Conservation (phyloP, 2,888 invertebrate genomes). For the Polymixis lichenea region DNA sequence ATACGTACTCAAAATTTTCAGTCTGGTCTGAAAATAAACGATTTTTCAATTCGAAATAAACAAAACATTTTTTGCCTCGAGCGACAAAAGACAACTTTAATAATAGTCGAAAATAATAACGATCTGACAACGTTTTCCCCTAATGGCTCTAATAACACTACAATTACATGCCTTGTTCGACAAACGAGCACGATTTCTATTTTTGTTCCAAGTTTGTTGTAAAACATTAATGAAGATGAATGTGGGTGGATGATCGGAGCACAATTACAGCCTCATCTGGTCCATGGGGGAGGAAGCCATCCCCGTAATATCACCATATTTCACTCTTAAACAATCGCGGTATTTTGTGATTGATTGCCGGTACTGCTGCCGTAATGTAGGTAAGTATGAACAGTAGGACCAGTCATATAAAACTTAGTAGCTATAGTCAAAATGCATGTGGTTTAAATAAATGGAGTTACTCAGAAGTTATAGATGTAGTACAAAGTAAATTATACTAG, state of each 20-base stretch:
- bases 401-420: background rate
- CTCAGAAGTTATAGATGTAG: too few species aligned
- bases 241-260: conserved; percentile 65
- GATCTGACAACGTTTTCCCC: conserved; percentile 15
- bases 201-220: conserved; percentile 60
- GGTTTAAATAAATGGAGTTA: background rate
- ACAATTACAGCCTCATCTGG: conserved; percentile 68
- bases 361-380: conserved; percentile 39
- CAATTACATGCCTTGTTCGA: conserved; percentile 26
- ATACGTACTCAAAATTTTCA: background rate
- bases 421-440: background rate
- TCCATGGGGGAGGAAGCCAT: conserved; percentile 43
- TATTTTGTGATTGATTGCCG: conserved; percentile 77
- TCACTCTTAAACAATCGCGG: conserved; percentile 76
- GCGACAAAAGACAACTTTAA: background rate
- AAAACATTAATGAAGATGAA: conserved; percentile 68
- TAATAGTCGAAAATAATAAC: conserved; percentile 20
- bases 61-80: background rate
- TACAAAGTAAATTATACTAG: too few species aligned
- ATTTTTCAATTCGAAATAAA: background rate
- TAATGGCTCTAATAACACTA: conserved; percentile 48
- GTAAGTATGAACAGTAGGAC: conserved; percentile 26
- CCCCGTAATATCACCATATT: conserved; percentile 70
- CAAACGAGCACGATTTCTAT: conserved; percentile 33
- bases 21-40: background rate